phyloP scores from a whole-genome alignment of 2,888 invertebrate genomes.

The Pelosia muscerda region DNA sequence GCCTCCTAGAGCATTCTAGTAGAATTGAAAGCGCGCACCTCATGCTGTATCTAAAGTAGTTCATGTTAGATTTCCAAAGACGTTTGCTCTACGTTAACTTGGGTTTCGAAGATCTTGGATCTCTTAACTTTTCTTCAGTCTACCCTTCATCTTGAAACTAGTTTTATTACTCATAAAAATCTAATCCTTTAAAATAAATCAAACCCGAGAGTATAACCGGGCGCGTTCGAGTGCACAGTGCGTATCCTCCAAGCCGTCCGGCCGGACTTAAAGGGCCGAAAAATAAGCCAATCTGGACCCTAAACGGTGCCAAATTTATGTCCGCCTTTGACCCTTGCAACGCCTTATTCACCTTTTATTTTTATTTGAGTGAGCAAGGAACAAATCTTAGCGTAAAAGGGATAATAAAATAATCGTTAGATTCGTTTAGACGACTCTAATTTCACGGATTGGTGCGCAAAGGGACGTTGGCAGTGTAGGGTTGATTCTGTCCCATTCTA shows the following conservation, averaged over 20 bases:
- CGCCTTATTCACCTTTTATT: constrained; percentile 86
- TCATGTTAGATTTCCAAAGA: no score
- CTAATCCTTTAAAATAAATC: constrained; percentile 40
- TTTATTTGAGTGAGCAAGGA: constrained; percentile 87
- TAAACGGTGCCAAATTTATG: constrained; percentile 81
- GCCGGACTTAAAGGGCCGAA: constrained; percentile 77
- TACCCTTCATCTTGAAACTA: neutral
- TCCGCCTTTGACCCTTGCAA: constrained; percentile 79
- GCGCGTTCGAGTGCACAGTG: constrained; percentile 43
- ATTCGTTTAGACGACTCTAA: constrained; percentile 87
- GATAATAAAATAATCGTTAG: constrained; percentile 87
- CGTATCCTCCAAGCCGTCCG: constrained; percentile 52
- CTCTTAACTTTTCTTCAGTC: no score
- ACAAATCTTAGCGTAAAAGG: constrained; percentile 87
- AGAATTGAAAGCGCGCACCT: no score
- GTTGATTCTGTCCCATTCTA: constrained; percentile 65
- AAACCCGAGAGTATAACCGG: constrained; percentile 33
- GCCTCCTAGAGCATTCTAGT: no score
- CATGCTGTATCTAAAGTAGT: no score
- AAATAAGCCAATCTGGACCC: constrained; percentile 81
- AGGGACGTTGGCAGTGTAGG: constrained; percentile 74
- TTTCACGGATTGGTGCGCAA: constrained; percentile 85
- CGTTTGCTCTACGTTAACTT: no score
- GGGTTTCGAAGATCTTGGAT: no score
- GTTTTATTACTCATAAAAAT: constrained; percentile 19